Evolutionary conservation across 2,113 vertebrate species (phyloP), one percentile per base, ranked within the genome.

Genomic region (Corythaixoides concolor): DNA sequence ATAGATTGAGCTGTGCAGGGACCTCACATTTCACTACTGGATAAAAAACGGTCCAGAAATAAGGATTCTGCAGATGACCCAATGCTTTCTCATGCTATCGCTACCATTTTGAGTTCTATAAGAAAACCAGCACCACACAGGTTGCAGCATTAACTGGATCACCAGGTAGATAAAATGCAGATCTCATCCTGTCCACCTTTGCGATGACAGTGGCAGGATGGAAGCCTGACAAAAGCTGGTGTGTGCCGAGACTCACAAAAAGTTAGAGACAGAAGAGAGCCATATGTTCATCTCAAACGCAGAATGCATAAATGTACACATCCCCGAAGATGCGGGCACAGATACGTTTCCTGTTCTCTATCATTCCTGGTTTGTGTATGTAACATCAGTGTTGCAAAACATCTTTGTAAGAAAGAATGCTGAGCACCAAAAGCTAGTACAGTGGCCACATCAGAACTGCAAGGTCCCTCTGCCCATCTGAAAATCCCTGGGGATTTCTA

Each of bases 41-140:
- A 45, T 88, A 27, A 62, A 45, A 87, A 86, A 23, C 0, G 0
- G 43, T n/a, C 91, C 47, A 83, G 58, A 69, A 91, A 76, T 28
- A 55, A 91, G 72, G 79, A 78, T 56, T 66, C 73, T 82, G 24
- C 79, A 73, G 47, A 27, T 8, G 45, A 43, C 33, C 74, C 16
- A 28, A 10, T 2, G 23, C 63, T 47, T 60, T 35, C 59, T 72
- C 0, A 0, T 59, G 78, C 49, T 50, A 6, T 52, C n/a, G 0
- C 16, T 24, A 6, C 33, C 64, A 23, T 5, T 53, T 10, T 18
- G 53, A 75, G 45, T 28, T 67, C 52, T 68, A 37, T 6, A n/a
- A 78, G 81, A 75, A 62, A 90, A 52, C 50, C 85, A 85, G 66
- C 49, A 12, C 41, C 22, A 30, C 58, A 22, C 18, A 13, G 33